Conservation (phyloP, 1,140 invertebrate genomes). For the Steinernema khuongi region DNA sequence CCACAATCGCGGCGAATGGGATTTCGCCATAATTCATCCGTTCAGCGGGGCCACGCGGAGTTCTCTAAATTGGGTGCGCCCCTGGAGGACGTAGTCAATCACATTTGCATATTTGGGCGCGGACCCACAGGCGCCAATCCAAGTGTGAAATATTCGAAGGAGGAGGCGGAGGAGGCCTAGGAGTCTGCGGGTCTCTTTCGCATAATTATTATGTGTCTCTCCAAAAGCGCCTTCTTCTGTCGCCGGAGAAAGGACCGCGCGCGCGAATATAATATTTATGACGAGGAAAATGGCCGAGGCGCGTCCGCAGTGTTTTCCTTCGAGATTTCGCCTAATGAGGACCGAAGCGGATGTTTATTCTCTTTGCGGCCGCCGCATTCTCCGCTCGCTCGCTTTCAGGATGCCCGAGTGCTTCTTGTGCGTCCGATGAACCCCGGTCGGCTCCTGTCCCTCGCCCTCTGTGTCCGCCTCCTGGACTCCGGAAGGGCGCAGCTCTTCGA, state of each 20-base stretch:
- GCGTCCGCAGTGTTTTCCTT: conserved; percentile 7
- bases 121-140: not conserved
- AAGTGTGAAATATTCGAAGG: conserved; percentile 7
- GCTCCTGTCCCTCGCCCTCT: too few relatives aligned
- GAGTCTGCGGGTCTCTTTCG: not conserved
- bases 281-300: not conserved
- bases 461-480: too few relatives aligned
- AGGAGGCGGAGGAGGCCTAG: not conserved
- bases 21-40: not conserved
- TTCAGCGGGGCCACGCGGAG: not conserved
- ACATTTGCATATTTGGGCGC: conserved; percentile 11
- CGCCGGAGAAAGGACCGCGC: not conserved
- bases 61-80: not conserved
- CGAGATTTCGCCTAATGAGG: conserved; percentile 4
- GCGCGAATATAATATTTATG: conserved; percentile 11
- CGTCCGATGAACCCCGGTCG: not conserved
- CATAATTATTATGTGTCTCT: not conserved
- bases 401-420: not conserved
- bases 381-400: not conserved
- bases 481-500: not conserved
- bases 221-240: not conserved
- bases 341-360: conserved; percentile 7
- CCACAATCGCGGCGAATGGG: too few relatives aligned
- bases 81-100: not conserved
- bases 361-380: not conserved